phyloP scores from a whole-genome alignment of 2,113 vertebrate species.

The Hystrix brachyura region DNA sequence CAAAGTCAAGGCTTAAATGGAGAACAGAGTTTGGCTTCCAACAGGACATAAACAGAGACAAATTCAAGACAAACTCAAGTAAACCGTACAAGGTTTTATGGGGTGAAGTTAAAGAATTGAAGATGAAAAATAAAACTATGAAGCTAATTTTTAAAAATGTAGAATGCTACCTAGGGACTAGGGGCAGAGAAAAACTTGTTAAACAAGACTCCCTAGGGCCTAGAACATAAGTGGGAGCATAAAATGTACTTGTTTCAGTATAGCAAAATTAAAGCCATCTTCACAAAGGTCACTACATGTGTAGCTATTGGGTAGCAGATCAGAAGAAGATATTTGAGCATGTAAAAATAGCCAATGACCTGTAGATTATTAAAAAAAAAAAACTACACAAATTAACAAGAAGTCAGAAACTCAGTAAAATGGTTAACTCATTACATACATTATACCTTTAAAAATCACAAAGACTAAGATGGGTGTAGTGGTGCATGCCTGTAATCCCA shows the following conservation, averaged over 20 bases:
- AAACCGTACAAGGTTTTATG: neutral
- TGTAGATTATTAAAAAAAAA: neutral
- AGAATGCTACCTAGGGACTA: neutral
- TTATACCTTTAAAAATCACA: neutral
- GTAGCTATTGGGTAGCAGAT: neutral
- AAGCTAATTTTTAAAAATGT: neutral
- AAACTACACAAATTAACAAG: neutral
- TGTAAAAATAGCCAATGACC: neutral
- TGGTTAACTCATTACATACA: neutral
- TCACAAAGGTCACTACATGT: neutral
- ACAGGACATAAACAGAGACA: neutral
- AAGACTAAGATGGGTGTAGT: neutral
- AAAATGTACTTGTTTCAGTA: neutral
- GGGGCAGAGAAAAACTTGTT: neutral
- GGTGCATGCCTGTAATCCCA: no score
- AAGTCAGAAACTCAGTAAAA: neutral
- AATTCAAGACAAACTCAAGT: neutral
- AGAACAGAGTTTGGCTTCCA: neutral
- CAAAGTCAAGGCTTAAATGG: neutral
- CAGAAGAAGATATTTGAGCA: neutral
- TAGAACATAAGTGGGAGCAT: neutral
- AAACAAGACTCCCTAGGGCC: neutral
- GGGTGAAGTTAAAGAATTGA: neutral
- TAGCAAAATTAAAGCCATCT: neutral
- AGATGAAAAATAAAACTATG: neutral